Conservation (phyloP, 2,888 invertebrate genomes). For the Apamea sordens region DNA sequence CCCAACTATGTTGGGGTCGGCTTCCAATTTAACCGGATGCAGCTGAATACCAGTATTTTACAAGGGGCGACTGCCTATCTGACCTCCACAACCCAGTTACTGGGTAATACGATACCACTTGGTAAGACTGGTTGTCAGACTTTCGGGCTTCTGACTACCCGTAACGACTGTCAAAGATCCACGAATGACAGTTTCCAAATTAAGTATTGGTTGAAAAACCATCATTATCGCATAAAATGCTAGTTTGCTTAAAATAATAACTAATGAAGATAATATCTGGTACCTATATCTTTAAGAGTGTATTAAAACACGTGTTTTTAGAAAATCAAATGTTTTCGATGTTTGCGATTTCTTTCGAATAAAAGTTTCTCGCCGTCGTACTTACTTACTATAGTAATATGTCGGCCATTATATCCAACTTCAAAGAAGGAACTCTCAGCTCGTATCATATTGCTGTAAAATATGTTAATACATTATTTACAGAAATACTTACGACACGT, state of each 20-base stretch:
- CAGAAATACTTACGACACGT: neutral
- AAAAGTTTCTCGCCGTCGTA: neutral
- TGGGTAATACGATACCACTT: too few species aligned
- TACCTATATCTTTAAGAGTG: neutral
- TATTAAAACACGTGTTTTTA: neutral
- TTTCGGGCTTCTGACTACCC: too few species aligned
- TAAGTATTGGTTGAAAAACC: neutral
- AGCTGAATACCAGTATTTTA: too few species aligned
- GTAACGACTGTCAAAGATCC: too few species aligned
- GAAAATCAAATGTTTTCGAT: neutral
- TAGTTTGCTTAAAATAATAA: neutral
- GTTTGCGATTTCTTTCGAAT: neutral
- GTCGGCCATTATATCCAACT: neutral
- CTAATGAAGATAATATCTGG: neutral
- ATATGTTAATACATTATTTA: neutral
- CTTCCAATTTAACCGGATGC: too few species aligned
- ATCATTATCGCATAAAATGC: neutral
- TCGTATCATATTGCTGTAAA: conserved; percentile 1
- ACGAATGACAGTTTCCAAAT: too few species aligned
- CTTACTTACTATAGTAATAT: neutral
- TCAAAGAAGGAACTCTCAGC: neutral
- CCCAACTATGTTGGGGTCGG: too few species aligned
- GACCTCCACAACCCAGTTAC: too few species aligned
- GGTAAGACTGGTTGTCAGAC: too few species aligned
- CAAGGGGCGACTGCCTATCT: too few species aligned